Percentiles rank a stretch among this genome's conserved stretches.
phyloP scores from a whole-genome alignment of 1,140 invertebrate species.

The Neodiprion fabricii region DNA sequence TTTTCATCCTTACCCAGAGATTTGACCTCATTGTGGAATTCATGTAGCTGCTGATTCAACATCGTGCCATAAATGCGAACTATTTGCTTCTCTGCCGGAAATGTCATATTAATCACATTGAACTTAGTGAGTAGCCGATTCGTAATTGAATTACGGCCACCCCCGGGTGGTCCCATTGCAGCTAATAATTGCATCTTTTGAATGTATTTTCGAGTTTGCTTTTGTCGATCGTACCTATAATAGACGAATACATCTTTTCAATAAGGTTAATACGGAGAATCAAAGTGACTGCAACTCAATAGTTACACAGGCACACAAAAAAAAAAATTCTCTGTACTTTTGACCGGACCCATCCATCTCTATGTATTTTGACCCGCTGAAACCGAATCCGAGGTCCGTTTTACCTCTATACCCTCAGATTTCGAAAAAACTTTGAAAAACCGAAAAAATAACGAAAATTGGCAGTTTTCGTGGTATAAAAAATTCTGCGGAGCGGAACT shows the following conservation, averaged over 20 bases:
- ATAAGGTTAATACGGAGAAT: too few relatives aligned
- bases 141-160: constrained; percentile 78
- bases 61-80: constrained; percentile 82
- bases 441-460: too few relatives aligned
- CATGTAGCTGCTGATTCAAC: constrained; percentile 77
- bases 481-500: too few relatives aligned
- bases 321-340: too few relatives aligned
- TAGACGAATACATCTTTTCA: not conserved
- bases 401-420: too few relatives aligned
- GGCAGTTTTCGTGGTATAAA: too few relatives aligned
- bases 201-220: constrained; percentile 75
- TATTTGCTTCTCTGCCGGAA: constrained; percentile 79
- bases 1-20: constrained; percentile 60
- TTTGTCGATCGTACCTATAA: constrained; percentile 71
- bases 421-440: too few relatives aligned
- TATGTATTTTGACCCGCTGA: too few relatives aligned
- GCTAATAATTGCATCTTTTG: constrained; percentile 79
- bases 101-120: constrained; percentile 82
- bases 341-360: too few relatives aligned
- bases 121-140: constrained; percentile 79
- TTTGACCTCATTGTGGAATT: constrained; percentile 82
- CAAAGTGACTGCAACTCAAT: too few relatives aligned
- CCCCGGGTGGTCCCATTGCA: constrained; percentile 83
- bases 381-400: too few relatives aligned
- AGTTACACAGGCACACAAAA: too few relatives aligned